Percentiles rank a stretch among this genome's conserved stretches.
phyloP scores from a whole-genome alignment of 2,797 vertebrate species.

The Sebastes steindachneri region DNA sequence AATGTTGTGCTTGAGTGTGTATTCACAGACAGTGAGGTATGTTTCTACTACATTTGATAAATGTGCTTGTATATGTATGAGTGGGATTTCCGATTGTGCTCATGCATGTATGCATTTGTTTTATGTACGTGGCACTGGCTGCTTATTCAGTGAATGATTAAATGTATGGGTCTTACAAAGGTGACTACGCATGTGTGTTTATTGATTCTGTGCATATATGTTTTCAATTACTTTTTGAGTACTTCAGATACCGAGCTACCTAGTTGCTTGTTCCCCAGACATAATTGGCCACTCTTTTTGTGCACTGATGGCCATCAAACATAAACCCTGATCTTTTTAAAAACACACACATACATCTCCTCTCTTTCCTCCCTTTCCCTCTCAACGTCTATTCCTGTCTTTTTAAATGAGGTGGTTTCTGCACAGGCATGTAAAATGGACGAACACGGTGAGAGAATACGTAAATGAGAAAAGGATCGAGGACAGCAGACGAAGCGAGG shows the following conservation, averaged over 20 bases:
- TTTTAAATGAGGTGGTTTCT: neutral
- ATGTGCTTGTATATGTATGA: neutral
- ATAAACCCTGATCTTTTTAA: neutral
- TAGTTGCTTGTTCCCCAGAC: neutral
- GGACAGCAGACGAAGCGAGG: slow-evolving; percentile 5
- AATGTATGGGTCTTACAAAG: neutral
- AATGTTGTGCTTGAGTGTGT: neutral
- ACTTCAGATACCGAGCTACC: neutral
- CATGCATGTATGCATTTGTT: neutral
- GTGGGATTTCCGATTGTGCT: neutral
- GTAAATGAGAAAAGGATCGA: neutral
- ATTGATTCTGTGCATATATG: neutral
- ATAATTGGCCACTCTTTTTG: neutral
- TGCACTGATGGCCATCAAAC: neutral
- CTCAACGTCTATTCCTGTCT: neutral
- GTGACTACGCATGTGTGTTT: neutral
- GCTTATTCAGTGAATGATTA: slow-evolving; percentile 1
- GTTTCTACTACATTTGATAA: neutral
- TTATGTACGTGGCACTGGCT: neutral
- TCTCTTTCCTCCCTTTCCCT: neutral
- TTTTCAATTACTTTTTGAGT: neutral
- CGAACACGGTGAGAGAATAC: neutral
- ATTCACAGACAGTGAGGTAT: neutral
- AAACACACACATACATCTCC: too few relatives aligned
- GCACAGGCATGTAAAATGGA: neutral